Conservation (phyloP, 1,140 invertebrate species). For the Lepidurus apus region DNA sequence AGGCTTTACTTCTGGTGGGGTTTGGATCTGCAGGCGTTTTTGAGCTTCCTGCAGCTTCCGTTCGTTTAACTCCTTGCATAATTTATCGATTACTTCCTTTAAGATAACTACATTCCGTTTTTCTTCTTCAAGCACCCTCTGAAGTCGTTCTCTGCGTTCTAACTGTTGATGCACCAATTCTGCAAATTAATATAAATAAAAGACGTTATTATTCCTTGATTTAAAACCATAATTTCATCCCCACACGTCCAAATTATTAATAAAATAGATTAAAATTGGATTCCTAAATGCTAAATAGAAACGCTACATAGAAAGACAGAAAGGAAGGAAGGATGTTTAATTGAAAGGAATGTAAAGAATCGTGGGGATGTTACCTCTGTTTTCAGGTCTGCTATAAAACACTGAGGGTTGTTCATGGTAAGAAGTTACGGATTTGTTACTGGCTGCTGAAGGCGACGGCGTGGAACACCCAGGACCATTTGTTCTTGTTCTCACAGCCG, state of each 20-base stretch:
- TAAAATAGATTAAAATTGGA: too few species aligned
- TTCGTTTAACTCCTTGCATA: conserved; percentile 40
- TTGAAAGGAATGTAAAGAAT: not conserved
- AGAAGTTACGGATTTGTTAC: not conserved
- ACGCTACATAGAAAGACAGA: too few species aligned
- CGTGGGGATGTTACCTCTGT: not conserved
- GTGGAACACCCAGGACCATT: not conserved
- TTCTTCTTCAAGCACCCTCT: conserved; percentile 49
- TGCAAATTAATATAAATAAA: conserved; percentile 33
- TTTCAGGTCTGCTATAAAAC: conserved; percentile 6
- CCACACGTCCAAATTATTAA: too few species aligned
- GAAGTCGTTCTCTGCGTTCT: conserved; percentile 48
- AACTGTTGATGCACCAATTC: conserved; percentile 49
- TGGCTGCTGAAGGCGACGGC: not conserved
- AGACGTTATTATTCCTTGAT: too few species aligned
- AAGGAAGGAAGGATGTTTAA: too few species aligned
- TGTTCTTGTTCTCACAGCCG: not conserved
- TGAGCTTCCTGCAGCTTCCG: not conserved
- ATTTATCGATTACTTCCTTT: conserved; percentile 46
- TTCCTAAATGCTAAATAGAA: too few species aligned
- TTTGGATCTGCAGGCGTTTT: conserved; percentile 23
- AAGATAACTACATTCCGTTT: conserved; percentile 49
- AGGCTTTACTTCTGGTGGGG: not conserved
- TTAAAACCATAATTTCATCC: too few species aligned
- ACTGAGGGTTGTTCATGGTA: not conserved